Evolutionary conservation across 2,113 vertebrate genomes (phyloP), one percentile per base, ranked within the genome.

Genomic region (Progne subis): DNA sequence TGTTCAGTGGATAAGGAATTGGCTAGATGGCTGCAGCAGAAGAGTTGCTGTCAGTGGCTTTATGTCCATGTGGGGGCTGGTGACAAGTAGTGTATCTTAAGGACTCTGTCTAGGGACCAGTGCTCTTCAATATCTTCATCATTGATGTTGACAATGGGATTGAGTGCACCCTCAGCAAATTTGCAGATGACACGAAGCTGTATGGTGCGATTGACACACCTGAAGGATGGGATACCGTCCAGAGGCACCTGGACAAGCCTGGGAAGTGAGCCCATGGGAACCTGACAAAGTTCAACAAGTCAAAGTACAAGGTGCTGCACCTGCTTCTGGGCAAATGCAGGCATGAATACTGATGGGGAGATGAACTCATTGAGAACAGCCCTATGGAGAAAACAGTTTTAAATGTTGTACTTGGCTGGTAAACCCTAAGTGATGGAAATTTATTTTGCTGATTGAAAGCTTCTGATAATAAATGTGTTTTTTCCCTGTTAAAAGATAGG

Each of bases 351-450:
- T 3, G 47, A 26, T 0, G 1, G 32, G 32, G 39, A 55, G 41
- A 11, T 64, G 28, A 47, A 23, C 0, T 84, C 2, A 46, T 32
- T 26, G 1, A 28, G 18, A 55, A 1, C 14, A 64, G 49, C 2
- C n/a, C 18, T 72, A 6, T 0, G 1, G 57, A 64, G n/a, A 39
- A 55, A 76, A 25, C 31, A 67, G 43, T 63, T 69, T 46, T 24
- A 65, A 74, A 75, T 70, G 21, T 70, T 65, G 7, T 60, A 56
- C 12, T 29, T 20, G 21, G 7, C 43, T 74, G 19, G 31, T 80
- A 65, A 68, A 39, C 18, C 2, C 11, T 49, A n/a, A 68, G 19
- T 53, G 28, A 24, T 44, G 13, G 28, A 60, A 68, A 8, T 52
- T 75, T 16, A 11, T 75, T 63, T 88, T 24, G 2, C 59, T 86